Evolutionary conservation across 2,888 invertebrate genomes (phyloP).

Genomic region (Himalopsyche anomala): DNA sequence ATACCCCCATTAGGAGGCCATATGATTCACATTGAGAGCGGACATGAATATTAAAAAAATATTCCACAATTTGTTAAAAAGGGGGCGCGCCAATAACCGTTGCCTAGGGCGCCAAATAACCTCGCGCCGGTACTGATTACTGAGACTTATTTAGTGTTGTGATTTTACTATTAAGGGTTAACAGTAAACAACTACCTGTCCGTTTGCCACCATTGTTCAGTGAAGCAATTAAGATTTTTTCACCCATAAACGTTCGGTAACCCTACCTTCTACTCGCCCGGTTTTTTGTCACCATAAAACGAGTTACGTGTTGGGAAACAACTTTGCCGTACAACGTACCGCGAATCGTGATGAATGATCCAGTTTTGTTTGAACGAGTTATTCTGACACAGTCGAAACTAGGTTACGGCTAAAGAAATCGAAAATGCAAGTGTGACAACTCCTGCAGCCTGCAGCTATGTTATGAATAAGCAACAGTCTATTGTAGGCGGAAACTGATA

Average conservation of each 20-base stretch:
- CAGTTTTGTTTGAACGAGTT: conserved; percentile 27
- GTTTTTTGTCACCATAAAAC: conserved; percentile 26
- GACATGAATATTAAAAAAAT: no score
- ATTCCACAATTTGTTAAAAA: no score
- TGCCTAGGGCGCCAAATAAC: no score
- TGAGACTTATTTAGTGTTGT: no score
- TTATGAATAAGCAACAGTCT: background rate
- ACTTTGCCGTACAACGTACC: background rate
- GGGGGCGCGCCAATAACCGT: no score
- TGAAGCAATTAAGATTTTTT: no score
- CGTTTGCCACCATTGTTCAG: no score
- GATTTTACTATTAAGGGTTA: no score
- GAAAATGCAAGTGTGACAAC: conserved; percentile 17
- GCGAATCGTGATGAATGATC: conserved; percentile 26
- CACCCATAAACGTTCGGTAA: background rate
- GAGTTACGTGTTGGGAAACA: conserved; percentile 6
- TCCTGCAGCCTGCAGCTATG: conserved; percentile 14
- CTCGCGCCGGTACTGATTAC: no score
- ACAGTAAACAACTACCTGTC: no score
- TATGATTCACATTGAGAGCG: no score
- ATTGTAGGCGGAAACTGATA: background rate
- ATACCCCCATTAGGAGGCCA: no score
- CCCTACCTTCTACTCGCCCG: background rate
- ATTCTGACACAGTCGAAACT: conserved; percentile 3
- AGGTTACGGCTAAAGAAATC: conserved; percentile 34